A percentile compares a stretch with the other conserved stretches of the same genome.
Conservation (phyloP, 2,888 invertebrate genomes). For the Sphaeridia pumilis region DNA sequence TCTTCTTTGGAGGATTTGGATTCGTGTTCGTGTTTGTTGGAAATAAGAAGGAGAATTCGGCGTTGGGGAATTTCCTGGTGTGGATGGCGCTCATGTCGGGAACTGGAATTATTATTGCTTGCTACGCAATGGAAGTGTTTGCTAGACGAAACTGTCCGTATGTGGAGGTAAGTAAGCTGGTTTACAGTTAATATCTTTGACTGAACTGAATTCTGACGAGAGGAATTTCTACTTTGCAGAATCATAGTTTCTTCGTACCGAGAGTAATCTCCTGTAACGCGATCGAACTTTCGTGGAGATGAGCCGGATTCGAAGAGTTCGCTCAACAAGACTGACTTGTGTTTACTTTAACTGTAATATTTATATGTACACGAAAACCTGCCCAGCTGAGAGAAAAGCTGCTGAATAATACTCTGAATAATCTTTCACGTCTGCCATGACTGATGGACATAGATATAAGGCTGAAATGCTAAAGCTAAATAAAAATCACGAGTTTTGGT, state of each 20-base stretch:
- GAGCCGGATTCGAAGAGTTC: no score
- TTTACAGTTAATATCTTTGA: neutral
- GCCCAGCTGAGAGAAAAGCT: no score
- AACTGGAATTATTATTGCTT: slow-evolving; percentile 57
- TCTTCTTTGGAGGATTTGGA: slow-evolving; percentile 62
- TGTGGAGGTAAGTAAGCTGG: slow-evolving; percentile 36
- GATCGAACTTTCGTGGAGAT: slow-evolving; percentile 9
- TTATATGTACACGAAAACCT: no score
- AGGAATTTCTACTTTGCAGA: slow-evolving; percentile 38
- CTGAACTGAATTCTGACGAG: neutral
- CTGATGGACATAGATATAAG: no score
- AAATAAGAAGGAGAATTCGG: slow-evolving; percentile 38
- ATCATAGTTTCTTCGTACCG: slow-evolving; percentile 45
- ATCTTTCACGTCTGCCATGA: no score
- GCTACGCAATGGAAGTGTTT: slow-evolving; percentile 78
- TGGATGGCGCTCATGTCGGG: slow-evolving; percentile 72
- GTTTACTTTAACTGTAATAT: no score
- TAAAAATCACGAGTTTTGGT: no score
- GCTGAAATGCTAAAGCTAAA: no score
- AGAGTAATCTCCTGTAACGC: slow-evolving; percentile 37
- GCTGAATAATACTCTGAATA: no score
- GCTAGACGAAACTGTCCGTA: slow-evolving; percentile 62
- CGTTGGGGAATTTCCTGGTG: slow-evolving; percentile 64
- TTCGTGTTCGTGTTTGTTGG: slow-evolving; percentile 43
- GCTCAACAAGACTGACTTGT: neutral